Evolutionary conservation across 2,113 vertebrate genomes (phyloP).

Genomic region (Brachyhypopomus occidentalis): DNA sequence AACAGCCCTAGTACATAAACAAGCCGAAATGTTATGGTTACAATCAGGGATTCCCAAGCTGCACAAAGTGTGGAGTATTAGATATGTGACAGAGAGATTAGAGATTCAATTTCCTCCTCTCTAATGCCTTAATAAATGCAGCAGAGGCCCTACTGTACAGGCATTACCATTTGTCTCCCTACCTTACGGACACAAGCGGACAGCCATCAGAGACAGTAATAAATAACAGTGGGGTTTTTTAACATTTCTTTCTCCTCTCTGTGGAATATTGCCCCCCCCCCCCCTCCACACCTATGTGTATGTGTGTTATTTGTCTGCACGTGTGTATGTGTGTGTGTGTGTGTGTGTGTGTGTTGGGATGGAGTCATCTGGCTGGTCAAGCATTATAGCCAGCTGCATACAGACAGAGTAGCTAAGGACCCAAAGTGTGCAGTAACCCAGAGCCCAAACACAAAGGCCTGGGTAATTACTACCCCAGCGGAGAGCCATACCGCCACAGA

Average conservation of each 20-base stretch:
- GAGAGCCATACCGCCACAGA: background rate
- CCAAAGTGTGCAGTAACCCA: too few species aligned
- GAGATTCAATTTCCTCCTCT: conserved; percentile 53
- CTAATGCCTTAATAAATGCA: conserved; percentile 50
- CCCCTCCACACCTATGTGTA: background rate
- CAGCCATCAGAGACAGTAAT: conserved; percentile 26
- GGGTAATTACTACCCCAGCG: background rate
- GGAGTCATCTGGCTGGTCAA: too few species aligned
- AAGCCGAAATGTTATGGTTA: conserved; percentile 34
- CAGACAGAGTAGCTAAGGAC: background rate
- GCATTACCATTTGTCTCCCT: conserved; percentile 34
- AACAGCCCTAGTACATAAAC: conserved; percentile 2
- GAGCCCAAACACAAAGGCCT: too few species aligned
- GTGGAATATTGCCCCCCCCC: background rate
- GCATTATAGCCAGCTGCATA: background rate
- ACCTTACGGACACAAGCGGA: conserved; percentile 13
- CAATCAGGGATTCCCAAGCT: conserved; percentile 23
- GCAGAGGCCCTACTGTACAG: conserved; percentile 25
- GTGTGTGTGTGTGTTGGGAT: background rate
- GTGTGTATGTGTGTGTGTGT: conserved; percentile 13
- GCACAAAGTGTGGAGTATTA: conserved; percentile 23
- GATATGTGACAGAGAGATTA: conserved; percentile 44
- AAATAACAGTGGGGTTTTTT: conserved; percentile 14
- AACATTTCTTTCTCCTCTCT: background rate
- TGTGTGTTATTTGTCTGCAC: too few species aligned